Evolutionary conservation across 92 coral and sea anemone species (phyloP), one percentile per base, ranked within the genome.

Genomic region (Galaxea fascicularis): DNA sequence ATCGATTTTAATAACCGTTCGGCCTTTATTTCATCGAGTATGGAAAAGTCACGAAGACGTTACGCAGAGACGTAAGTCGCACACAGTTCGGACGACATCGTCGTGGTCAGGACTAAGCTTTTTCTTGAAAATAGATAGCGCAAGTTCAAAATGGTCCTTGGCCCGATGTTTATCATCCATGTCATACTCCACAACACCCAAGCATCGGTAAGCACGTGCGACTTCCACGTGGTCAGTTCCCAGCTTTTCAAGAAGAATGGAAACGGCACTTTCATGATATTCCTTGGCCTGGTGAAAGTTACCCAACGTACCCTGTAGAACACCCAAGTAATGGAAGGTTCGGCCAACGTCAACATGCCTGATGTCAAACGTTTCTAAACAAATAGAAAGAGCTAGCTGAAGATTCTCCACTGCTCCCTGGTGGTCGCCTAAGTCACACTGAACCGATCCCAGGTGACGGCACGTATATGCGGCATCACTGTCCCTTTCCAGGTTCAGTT

Each of bases 161-260:
- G 91, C 91, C 77, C 65, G 67, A 15, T 87, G 16, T n/a, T 28
- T 27, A 4, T 41, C 29, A 20, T 78, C 44, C 62, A 86, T 24
- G 17, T 73, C 30, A 41, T 10, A 41, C 26, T 77, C 67, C 65
- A 74, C 67, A 27, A 0, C 9, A 49, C 88, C 87, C 39, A 87
- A 63, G 54, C 74, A 14, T 18, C 59, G 8, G 72, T 65, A 79
- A 13, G 69, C 18, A 57, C 24, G 25, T 24, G 88, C 88, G 13
- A 82, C 80, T 58, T 74, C 88, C 47, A 49, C 47, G 65, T 84
- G 81, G 25, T 58, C 69, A 14, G 62, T 41, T n/a, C 88, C 82
- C n/a, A 75, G 65, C 63, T 39, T 63, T 45, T 75, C 57, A 22
- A 74, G 28, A 25, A 57, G 74, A 74, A 75, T 75, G n/a, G 25